phyloP scores from a whole-genome alignment of 2,797 vertebrate genomes.

The Myotis pilosus region DNA sequence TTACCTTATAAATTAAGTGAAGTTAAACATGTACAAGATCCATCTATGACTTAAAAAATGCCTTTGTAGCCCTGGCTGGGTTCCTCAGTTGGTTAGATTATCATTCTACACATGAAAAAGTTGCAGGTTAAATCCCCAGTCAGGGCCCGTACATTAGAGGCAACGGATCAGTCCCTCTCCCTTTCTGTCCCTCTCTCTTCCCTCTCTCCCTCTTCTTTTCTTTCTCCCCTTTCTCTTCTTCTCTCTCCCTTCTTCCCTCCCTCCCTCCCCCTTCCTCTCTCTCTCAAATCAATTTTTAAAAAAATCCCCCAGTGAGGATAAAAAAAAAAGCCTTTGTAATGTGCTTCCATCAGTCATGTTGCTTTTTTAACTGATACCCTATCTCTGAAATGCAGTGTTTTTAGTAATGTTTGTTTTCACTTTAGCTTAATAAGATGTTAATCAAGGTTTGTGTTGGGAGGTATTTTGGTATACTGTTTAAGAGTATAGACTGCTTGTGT shows the following conservation, averaged over 20 bases:
- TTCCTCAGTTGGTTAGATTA: not conserved
- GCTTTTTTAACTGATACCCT: not conserved
- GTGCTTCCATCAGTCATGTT: not conserved
- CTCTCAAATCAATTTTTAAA: not conserved
- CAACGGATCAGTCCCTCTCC: not conserved
- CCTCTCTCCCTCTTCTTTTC: too few relatives aligned
- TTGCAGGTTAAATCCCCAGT: not conserved
- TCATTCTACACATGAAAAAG: not conserved
- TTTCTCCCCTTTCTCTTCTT: too few relatives aligned
- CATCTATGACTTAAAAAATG: not conserved
- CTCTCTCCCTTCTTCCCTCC: too few relatives aligned
- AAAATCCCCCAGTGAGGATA: not conserved
- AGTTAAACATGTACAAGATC: not conserved
- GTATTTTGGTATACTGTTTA: not conserved
- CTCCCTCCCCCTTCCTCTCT: too few relatives aligned
- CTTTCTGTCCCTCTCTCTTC: not conserved
- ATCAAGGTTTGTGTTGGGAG: not conserved
- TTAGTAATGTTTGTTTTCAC: not conserved
- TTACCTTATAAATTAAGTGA: not conserved
- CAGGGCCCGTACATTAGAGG: not conserved
- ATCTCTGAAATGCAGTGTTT: constrained; percentile 12
- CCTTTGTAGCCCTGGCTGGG: not conserved
- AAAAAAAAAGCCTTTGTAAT: not conserved
- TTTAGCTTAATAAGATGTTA: not conserved
- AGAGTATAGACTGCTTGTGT: not conserved